Conservation (phyloP, 1,140 invertebrate species). For the Caenorhabditis briggsae region DNA sequence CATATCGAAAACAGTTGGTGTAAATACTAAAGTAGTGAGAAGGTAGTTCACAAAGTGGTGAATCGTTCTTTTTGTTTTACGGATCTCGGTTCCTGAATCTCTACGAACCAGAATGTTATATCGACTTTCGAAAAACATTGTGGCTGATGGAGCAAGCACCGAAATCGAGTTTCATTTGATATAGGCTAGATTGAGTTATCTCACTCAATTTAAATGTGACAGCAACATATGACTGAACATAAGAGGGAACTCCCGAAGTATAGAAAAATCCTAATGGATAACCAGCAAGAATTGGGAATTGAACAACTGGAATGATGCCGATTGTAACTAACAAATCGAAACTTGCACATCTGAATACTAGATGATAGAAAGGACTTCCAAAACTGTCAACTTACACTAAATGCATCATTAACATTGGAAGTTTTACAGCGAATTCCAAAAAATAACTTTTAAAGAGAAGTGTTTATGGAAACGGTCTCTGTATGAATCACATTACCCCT, state of each 20-base stretch:
- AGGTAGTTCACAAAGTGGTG: not conserved
- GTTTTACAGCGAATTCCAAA: not conserved
- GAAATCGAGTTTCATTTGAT: not conserved
- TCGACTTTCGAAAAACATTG: slow-evolving; percentile 3
- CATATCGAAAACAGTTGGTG: not conserved
- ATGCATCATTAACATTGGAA: not conserved
- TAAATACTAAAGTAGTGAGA: not conserved
- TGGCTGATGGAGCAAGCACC: not conserved
- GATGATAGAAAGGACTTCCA: too few relatives aligned
- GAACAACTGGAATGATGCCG: too few relatives aligned
- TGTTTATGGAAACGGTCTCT: too few relatives aligned
- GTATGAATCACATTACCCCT: too few relatives aligned
- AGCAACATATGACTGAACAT: not conserved
- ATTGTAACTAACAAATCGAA: not conserved
- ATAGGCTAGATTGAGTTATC: not conserved
- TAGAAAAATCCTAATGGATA: too few relatives aligned
- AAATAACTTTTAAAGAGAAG: too few relatives aligned
- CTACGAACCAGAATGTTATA: not conserved
- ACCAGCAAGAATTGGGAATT: too few relatives aligned
- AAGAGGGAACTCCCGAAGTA: not conserved
- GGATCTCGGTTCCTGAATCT: not conserved
- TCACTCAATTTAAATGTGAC: not conserved
- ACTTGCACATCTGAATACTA: not conserved
- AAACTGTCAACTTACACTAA: not conserved
- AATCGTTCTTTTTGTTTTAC: not conserved